A percentile compares a stretch with the other conserved stretches of the same genome.
Conservation (phyloP, 2,888 invertebrate genomes). For the Mythimna lalbum region DNA sequence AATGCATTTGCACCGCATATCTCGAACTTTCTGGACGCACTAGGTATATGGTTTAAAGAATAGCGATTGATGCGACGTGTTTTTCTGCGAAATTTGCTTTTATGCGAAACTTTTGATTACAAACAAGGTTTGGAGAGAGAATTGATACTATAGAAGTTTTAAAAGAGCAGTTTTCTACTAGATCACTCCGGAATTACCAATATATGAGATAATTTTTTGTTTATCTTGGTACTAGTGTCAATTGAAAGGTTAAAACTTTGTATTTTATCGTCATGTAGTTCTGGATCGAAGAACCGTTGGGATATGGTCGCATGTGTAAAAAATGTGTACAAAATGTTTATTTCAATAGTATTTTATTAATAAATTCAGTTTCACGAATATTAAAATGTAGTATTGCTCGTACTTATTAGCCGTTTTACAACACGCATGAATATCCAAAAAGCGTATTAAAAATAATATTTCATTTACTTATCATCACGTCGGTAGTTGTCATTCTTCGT, state of each 20-base stretch:
- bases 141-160: too few relatives aligned
- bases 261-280: not conserved
- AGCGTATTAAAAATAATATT: not conserved
- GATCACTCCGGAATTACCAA: too few relatives aligned
- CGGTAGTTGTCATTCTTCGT: not conserved
- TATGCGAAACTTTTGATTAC: too few relatives aligned
- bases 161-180: too few relatives aligned
- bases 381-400: not conserved
- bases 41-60: too few relatives aligned
- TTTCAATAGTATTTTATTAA: not conserved
- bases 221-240: too few relatives aligned
- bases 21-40: too few relatives aligned
- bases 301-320: not conserved
- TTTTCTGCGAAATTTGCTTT: too few relatives aligned
- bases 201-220: too few relatives aligned
- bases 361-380: not conserved
- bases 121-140: too few relatives aligned
- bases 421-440: not conserved
- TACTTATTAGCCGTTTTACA: not conserved
- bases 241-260: not conserved
- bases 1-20: too few relatives aligned
- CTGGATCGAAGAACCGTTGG: not conserved
- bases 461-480: not conserved
- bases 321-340: not conserved
- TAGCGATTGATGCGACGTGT: too few relatives aligned